Base-by-base conservation (phyloP, 2,888 invertebrate genomes). In the Ormia ochracea region DNA sequence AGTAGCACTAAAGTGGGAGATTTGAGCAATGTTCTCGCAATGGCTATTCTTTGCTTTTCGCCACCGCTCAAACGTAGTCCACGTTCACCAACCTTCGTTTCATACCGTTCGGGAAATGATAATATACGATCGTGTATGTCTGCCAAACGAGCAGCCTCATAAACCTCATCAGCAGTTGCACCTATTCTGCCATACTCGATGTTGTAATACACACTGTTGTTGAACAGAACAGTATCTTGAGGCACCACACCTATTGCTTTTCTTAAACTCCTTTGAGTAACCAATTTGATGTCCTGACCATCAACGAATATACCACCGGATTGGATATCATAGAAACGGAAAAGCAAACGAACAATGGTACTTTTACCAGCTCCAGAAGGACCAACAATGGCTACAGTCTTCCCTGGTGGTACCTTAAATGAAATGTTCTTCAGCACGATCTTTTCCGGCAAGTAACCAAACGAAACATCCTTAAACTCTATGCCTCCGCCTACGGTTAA, bases 21-120 rank as follows among this genome's bases (percentile, higher is more conserved):
- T 89, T 99, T 99, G 23, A 99, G 91, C 23, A 99, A 92, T 0
- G 98, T 98, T 81, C 99, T 91, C 0, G 99, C 99, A 82, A 99
- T 99, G 0, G 98, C 99, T 73, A 99, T 96, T 82, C 98, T 92
- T 89, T 99, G 99, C 86, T 99, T 99, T 88, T 99, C 99, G 1
- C 99, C 99, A 1, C 99, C 99, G 87, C 98, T 98, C 78, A 99
- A 91, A 81, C 98, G 94, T 74, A 99, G 90, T 4, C 99, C 99
- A 86, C 99, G 91, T 90, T 99, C 99, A 5, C 99, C 99, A 19
- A 99, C 96, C 93, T 95, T 88, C 0, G 96, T 96, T 61, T 96
- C 95, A 86, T 96, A 97, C 50, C 93, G 93, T 82, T 96, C 96
- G 0, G 98, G 97, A 90, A 99, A 98, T n/a, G 94, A 92, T 1